Conservation (phyloP, 2,888 invertebrate genomes). For the Germaria angustata region DNA sequence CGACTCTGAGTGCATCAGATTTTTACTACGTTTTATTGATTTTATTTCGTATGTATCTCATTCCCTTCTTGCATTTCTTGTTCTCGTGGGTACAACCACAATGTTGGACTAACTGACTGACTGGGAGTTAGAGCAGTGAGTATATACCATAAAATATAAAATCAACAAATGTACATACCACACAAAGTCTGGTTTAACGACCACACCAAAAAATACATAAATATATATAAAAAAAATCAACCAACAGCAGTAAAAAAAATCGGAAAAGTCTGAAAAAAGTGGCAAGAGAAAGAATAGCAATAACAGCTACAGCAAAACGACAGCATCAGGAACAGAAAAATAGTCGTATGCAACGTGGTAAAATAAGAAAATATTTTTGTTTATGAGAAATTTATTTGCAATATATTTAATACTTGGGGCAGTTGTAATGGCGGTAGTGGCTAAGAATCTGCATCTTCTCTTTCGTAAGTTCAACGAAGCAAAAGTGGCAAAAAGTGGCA, state of each 20-base stretch:
- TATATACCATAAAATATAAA: conserved; percentile 27
- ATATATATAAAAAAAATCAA: not conserved
- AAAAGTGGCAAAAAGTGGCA: not conserved
- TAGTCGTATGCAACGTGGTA: conserved; percentile 55
- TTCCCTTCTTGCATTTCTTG: conserved; percentile 32
- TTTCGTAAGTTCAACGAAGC: not conserved
- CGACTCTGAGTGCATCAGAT: conserved; percentile 56
- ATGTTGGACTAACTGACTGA: not conserved
- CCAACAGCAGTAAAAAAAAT: conserved; percentile 17
- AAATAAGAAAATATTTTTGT: conserved; percentile 25
- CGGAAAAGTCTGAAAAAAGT: conserved; percentile 39
- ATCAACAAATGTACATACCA: conserved; percentile 38
- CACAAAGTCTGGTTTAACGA: conserved; percentile 54
- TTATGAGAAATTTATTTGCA: conserved; percentile 23
- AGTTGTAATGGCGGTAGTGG: not conserved
- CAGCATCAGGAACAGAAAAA: conserved; percentile 20
- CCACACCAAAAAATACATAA: conserved; percentile 38
- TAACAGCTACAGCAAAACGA: not conserved
- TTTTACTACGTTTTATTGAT: conserved; percentile 67
- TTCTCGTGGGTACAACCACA: conserved; percentile 44
- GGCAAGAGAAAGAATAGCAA: conserved; percentile 34
- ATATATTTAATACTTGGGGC: not conserved
- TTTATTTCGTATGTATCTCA: conserved; percentile 31
- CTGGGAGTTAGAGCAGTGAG: conserved; percentile 16
- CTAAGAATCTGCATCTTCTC: conserved; percentile 2